Evolutionary conservation across 2,113 vertebrate species (phyloP).

Genomic region (Marcusenius ussheri): DNA sequence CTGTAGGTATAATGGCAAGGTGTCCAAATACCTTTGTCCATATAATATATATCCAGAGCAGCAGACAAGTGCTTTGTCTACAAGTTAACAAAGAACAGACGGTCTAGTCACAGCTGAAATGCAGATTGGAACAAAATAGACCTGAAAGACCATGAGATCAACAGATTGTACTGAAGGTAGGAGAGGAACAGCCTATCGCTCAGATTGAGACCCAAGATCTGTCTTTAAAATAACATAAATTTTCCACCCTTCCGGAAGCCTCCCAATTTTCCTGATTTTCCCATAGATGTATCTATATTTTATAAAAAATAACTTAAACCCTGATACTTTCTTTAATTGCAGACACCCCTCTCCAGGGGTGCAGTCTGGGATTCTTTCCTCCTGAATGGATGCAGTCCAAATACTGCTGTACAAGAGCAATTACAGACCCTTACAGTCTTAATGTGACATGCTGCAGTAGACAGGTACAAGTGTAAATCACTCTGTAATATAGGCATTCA

Average conservation of each 20-base stretch:
- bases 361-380: not conserved
- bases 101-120: not conserved
- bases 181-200: not conserved
- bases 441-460: not conserved
- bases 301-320: not conserved
- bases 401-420: not conserved
- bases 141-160: not conserved
- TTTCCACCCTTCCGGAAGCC: not conserved
- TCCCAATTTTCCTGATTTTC: not conserved
- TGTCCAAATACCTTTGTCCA: too few relatives aligned
- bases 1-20: too few relatives aligned
- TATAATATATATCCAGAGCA: not conserved
- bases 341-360: not conserved
- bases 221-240: not conserved
- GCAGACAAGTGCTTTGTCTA: not conserved
- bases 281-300: not conserved
- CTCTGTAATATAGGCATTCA: not conserved
- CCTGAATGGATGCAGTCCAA: not conserved
- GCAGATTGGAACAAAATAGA: not conserved
- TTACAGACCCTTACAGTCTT: not conserved
- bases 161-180: not conserved
- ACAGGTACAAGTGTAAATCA: not conserved
- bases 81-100: not conserved
- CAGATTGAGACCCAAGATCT: not conserved
- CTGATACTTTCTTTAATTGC: not conserved